Conservation (phyloP, 2,888 invertebrate genomes). For the Drosophila lacicola region DNA sequence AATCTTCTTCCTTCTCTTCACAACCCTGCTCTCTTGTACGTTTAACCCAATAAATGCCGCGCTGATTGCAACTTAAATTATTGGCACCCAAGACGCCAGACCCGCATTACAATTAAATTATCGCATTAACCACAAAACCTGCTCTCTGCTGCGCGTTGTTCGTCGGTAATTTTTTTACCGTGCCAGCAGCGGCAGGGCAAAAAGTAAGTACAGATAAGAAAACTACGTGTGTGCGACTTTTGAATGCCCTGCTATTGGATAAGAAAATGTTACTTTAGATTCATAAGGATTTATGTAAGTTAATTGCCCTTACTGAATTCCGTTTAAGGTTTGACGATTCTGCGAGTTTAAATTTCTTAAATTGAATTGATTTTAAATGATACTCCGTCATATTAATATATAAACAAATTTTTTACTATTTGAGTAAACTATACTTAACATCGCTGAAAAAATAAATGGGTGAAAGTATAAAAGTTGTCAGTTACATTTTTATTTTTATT, state of each 20-base stretch:
- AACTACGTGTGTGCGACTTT: background rate
- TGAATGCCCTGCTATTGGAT: slow-evolving; percentile 7
- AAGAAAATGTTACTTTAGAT: background rate
- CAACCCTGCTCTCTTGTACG: slow-evolving; percentile 45
- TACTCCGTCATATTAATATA: no score
- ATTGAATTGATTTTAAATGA: no score
- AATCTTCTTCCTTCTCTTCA: slow-evolving; percentile 3
- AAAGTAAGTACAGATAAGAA: slow-evolving; percentile 14
- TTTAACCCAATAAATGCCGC: slow-evolving; percentile 74
- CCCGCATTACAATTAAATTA: slow-evolving; percentile 81
- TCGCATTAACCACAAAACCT: slow-evolving; percentile 77
- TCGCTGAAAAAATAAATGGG: no score
- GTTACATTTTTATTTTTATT: no score
- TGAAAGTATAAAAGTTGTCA: no score
- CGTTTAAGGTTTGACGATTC: no score
- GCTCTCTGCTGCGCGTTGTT: slow-evolving; percentile 24
- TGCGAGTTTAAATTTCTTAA: no score
- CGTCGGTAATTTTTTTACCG: slow-evolving; percentile 28
- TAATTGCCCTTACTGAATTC: no score
- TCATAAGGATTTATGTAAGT: no score
- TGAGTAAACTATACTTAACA: no score
- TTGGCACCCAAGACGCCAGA: slow-evolving; percentile 64
- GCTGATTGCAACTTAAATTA: slow-evolving; percentile 79
- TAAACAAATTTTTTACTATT: no score
- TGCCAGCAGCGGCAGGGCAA: slow-evolving; percentile 29